phyloP scores from a whole-genome alignment of 1,140 invertebrate genomes.

The Drosophila ercepeae region DNA sequence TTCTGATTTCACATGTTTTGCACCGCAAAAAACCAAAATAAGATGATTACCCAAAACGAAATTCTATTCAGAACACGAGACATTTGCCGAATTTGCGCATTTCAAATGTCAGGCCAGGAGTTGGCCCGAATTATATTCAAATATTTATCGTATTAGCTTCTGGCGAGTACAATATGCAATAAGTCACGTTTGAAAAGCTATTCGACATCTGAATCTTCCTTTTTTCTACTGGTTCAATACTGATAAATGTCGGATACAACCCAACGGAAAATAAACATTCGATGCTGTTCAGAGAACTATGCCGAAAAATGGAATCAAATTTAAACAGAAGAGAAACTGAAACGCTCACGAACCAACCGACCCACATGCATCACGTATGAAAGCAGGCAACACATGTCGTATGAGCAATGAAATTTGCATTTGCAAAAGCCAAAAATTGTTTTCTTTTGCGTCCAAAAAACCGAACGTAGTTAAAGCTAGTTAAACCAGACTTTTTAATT shows the following conservation, averaged over 20 bases:
- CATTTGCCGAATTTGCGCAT: not conserved
- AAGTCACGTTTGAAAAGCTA: slow-evolving; percentile 19
- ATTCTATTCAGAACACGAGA: not conserved
- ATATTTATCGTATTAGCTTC: slow-evolving; percentile 12
- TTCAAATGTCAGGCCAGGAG: not conserved
- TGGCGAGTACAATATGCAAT: slow-evolving; percentile 16
- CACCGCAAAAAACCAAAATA: not conserved
- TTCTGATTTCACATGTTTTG: not conserved
- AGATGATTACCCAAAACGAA: slow-evolving; percentile 15
- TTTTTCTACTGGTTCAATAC: not conserved
- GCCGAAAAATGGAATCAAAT: slow-evolving; percentile 35
- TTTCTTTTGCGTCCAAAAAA: slow-evolving; percentile 14
- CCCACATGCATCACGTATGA: slow-evolving; percentile 21
- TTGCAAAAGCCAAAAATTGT: slow-evolving; percentile 42
- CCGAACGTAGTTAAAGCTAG: slow-evolving; percentile 17
- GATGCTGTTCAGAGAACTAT: slow-evolving; percentile 10
- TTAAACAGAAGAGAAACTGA: slow-evolving; percentile 30
- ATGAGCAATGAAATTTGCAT: slow-evolving; percentile 56
- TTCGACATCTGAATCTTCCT: slow-evolving; percentile 30
- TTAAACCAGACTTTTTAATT: slow-evolving; percentile 50
- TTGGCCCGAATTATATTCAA: not conserved
- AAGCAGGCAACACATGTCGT: slow-evolving; percentile 35
- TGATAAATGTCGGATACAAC: not conserved
- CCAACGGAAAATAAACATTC: slow-evolving; percentile 24
- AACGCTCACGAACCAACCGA: not conserved